A percentile compares a stretch with the other conserved stretches of the same genome.
Evolutionary conservation across 92 coral and sea anemone species (phyloP).

Genomic region (Phymanthus crucifer): DNA sequence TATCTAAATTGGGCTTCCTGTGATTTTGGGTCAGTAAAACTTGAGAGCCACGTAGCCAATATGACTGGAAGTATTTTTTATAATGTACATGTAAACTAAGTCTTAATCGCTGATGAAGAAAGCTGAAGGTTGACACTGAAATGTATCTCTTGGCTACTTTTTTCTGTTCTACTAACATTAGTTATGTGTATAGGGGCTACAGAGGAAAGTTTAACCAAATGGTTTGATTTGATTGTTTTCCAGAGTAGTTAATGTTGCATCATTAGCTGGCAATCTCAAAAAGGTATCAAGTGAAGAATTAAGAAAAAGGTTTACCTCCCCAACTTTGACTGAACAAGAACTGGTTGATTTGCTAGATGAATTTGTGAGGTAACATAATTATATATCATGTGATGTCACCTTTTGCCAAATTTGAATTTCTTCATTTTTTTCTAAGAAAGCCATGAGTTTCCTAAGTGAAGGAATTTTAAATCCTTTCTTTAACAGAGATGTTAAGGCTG

Average conservation of each 20-base stretch:
- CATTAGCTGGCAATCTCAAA: slow-evolving; percentile 37
- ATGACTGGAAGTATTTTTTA: too few species aligned
- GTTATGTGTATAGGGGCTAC: too few species aligned
- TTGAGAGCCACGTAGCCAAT: too few species aligned
- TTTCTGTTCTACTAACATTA: too few species aligned
- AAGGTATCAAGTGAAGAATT: slow-evolving; percentile 44
- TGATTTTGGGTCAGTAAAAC: too few species aligned
- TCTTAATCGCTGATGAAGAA: too few species aligned
- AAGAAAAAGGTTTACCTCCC: slow-evolving; percentile 54
- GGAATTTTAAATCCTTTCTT: not conserved
- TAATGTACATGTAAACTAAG: too few species aligned
- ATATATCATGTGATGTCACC: not conserved
- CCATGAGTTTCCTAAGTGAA: too few species aligned
- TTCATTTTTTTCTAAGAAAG: not conserved
- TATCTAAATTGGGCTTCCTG: too few species aligned
- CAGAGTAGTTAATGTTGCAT: slow-evolving; percentile 80
- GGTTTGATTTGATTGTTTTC: not conserved
- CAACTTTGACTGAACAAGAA: slow-evolving; percentile 63
- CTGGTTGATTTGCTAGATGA: slow-evolving; percentile 60
- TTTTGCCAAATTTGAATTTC: not conserved
- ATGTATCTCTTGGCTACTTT: too few species aligned
- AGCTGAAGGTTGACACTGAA: too few species aligned
- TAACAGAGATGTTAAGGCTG: slow-evolving; percentile 69
- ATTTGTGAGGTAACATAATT: slow-evolving; percentile 58
- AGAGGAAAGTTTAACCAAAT: too few species aligned